Conservation (phyloP, 2,888 invertebrate genomes). For the Pinctada fucata region DNA sequence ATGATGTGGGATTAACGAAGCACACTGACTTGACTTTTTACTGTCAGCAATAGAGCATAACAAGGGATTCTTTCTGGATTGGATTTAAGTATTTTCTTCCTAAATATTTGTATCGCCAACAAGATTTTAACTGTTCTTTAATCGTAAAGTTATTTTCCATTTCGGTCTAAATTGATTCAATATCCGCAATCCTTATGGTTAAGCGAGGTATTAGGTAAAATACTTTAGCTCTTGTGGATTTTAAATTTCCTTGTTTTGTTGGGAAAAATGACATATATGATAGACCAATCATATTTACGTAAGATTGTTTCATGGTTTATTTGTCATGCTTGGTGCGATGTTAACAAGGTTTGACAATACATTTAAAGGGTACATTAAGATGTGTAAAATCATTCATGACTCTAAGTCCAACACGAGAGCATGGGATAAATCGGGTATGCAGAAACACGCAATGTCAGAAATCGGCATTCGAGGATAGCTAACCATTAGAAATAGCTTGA, state of each 20-base stretch:
- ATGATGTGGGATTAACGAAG: background rate
- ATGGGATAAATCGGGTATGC: background rate
- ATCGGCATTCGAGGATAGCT: too few relatives aligned
- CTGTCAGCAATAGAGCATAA: background rate
- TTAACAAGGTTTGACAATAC: background rate
- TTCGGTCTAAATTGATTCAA: too few relatives aligned
- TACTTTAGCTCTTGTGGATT: background rate
- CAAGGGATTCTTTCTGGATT: background rate
- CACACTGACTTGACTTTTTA: background rate
- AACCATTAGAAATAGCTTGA: too few relatives aligned
- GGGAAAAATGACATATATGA: background rate
- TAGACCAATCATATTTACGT: background rate
- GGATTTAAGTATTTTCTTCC: background rate
- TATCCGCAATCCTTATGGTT: too few relatives aligned
- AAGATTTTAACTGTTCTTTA: too few relatives aligned
- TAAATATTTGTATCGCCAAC: too few relatives aligned
- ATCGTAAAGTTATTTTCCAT: too few relatives aligned
- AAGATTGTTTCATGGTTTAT: background rate
- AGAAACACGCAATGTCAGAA: background rate
- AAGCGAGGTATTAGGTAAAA: background rate
- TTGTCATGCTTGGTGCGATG: background rate
- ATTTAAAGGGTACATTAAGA: constrained; percentile 1
- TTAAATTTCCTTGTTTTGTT: background rate
- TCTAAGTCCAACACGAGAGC: background rate
- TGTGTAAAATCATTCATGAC: background rate